Evolutionary conservation across 2,797 vertebrate species (phyloP).

Genomic region (Microhierax caerulescens): DNA sequence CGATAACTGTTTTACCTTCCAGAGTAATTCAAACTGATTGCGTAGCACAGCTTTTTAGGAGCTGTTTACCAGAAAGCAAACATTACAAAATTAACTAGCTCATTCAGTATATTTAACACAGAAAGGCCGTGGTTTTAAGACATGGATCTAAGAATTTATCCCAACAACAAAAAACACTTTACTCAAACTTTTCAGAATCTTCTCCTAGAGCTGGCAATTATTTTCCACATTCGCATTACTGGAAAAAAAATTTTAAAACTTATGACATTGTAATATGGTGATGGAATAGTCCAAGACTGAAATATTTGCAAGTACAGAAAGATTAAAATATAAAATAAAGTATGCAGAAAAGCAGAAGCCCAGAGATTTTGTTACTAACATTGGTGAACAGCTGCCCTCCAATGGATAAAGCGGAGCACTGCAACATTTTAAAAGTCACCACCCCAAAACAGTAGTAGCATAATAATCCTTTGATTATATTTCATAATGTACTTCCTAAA

Average conservation of each 20-base stretch:
- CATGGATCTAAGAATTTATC: not conserved
- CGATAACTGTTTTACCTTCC: not conserved
- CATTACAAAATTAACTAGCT: not conserved
- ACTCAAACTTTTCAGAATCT: not conserved
- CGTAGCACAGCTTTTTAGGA: not conserved
- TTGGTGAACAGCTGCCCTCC: constrained; percentile 67
- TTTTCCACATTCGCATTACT: not conserved
- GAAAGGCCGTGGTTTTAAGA: not conserved
- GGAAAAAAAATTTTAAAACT: not conserved
- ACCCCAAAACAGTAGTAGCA: not conserved
- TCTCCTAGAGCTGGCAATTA: not conserved
- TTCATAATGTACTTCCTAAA: not conserved
- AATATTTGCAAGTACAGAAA: not conserved
- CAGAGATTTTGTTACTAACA: not conserved
- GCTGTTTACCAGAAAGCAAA: not conserved
- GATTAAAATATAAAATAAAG: too few species aligned
- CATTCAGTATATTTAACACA: not conserved
- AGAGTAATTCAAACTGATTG: not conserved
- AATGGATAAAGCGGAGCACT: constrained; percentile 61
- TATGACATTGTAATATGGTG: not conserved
- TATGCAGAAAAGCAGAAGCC: not conserved
- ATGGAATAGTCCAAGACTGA: not conserved
- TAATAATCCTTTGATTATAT: not conserved
- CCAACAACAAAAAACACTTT: not conserved
- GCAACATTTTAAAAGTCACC: constrained; percentile 6